These are phyloP conservation scores for Caenorhabditis uteleia DNA, from an alignment of 2,888 invertebrate species.

Conservation along the genomic window DNA sequence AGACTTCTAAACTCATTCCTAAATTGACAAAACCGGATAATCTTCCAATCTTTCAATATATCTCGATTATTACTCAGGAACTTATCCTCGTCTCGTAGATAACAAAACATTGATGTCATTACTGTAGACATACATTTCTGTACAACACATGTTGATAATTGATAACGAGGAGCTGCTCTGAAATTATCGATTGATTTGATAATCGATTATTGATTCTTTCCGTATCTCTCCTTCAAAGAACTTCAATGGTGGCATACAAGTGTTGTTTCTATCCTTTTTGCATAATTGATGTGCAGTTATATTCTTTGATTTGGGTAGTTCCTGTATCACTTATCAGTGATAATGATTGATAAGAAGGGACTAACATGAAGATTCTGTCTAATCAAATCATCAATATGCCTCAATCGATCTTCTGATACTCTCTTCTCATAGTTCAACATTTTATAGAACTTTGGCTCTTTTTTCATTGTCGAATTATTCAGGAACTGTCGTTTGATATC, in stretches of 20 bases:
- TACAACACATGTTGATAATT: conserved; percentile 49
- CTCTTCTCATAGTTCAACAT: conserved; percentile 25
- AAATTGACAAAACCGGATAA: conserved; percentile 28
- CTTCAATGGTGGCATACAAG: conserved; percentile 21
- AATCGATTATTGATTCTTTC: not conserved
- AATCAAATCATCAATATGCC: conserved; percentile 24
- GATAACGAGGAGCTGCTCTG: conserved; percentile 30
- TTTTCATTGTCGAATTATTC: conserved; percentile 1
- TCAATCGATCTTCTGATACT: conserved; percentile 21
- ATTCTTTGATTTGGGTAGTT: conserved; percentile 13
- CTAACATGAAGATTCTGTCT: conserved; percentile 18
- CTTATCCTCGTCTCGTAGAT: conserved; percentile 34
- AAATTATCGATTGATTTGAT: too few relatives aligned
- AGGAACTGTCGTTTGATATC: too few relatives aligned
- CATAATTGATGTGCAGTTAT: conserved; percentile 22
- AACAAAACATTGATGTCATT: conserved; percentile 49
- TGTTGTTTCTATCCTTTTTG: not conserved
- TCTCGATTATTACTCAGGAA: conserved; percentile 38
- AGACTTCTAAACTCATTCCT: conserved; percentile 32
- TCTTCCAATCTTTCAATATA: conserved; percentile 38
- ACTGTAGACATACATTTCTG: conserved; percentile 56
- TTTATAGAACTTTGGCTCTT: conserved; percentile 23
- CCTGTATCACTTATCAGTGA: not conserved
- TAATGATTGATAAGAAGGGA: not conserved
- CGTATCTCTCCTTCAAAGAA: conserved; percentile 32